Conservation (phyloP, 2,888 invertebrate species). For the Bruchidius siliquastri region DNA sequence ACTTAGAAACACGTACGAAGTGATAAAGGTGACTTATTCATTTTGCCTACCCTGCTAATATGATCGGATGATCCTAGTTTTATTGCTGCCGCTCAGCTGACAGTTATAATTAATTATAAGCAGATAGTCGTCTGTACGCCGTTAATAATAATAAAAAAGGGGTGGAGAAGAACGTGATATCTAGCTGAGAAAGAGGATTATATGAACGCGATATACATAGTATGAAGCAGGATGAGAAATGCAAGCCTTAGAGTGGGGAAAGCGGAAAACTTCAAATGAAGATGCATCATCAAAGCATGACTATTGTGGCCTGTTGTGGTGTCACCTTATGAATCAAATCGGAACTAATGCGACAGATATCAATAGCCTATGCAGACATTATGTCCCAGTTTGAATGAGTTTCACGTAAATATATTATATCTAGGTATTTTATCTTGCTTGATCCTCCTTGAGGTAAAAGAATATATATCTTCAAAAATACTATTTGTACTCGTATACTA, state of each 20-base stretch:
- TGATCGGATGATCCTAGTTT: not conserved
- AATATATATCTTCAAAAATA: too few relatives aligned
- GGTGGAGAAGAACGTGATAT: not conserved
- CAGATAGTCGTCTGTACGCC: not conserved
- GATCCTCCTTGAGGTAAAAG: too few relatives aligned
- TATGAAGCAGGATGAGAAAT: not conserved
- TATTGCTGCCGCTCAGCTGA: constrained; percentile 3
- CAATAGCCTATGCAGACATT: too few relatives aligned
- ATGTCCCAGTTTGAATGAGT: too few relatives aligned
- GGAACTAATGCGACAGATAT: too few relatives aligned
- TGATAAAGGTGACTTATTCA: not conserved
- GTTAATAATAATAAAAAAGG: not conserved
- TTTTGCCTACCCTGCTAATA: not conserved
- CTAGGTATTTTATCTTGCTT: too few relatives aligned
- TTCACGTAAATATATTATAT: too few relatives aligned
- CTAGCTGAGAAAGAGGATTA: not conserved
- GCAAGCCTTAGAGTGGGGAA: not conserved
- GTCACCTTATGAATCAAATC: too few relatives aligned
- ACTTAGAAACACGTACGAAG: too few relatives aligned
- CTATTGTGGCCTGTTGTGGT: too few relatives aligned
- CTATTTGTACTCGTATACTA: too few relatives aligned
- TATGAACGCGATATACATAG: not conserved
- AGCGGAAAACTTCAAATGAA: not conserved
- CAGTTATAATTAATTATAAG: constrained; percentile 7
- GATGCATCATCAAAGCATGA: too few relatives aligned